phyloP scores from a whole-genome alignment of 2,888 invertebrate species.

The Diaperis boleti region DNA sequence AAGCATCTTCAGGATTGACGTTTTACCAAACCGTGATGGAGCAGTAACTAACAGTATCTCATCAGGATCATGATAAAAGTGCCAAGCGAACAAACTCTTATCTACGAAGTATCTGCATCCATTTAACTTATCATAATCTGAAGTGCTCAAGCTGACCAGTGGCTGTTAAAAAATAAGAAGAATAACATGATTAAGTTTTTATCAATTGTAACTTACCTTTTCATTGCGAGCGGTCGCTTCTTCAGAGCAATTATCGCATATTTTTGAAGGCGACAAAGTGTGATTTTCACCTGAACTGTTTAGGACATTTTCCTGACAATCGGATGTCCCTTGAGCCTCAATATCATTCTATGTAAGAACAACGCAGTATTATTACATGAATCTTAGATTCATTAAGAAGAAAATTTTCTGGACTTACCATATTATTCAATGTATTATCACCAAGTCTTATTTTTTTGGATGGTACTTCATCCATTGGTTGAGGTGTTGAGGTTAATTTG shows the following conservation, averaged over 20 bases:
- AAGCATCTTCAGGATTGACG: constrained; percentile 21
- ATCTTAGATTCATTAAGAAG: constrained; percentile 29
- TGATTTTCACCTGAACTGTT: constrained; percentile 31
- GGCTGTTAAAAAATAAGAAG: constrained; percentile 25
- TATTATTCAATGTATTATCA: constrained; percentile 29
- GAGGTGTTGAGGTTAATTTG: constrained; percentile 27
- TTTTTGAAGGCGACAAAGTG: constrained; percentile 30
- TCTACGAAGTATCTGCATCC: constrained; percentile 24
- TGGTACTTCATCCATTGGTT: constrained; percentile 23
- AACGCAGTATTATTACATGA: constrained; percentile 27
- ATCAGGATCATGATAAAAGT: constrained; percentile 27
- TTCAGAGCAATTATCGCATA: constrained; percentile 29
- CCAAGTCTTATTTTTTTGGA: constrained; percentile 30
- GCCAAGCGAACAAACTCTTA: constrained; percentile 26
- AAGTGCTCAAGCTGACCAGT: constrained; percentile 13
- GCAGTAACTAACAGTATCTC: constrained; percentile 19
- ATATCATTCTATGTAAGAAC: constrained; percentile 29
- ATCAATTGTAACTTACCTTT: constrained; percentile 28
- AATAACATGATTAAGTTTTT: constrained; percentile 31
- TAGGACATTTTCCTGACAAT: constrained; percentile 31
- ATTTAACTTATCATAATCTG: constrained; percentile 23
- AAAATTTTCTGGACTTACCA: constrained; percentile 30
- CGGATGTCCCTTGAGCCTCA: constrained; percentile 25
- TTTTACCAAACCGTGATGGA: constrained; percentile 25
- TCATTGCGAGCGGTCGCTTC: constrained; percentile 23